Percentiles rank a stretch among this genome's conserved stretches.
Evolutionary conservation across 2,888 invertebrate genomes (phyloP).

Genomic region (Andricus quercusramuli): DNA sequence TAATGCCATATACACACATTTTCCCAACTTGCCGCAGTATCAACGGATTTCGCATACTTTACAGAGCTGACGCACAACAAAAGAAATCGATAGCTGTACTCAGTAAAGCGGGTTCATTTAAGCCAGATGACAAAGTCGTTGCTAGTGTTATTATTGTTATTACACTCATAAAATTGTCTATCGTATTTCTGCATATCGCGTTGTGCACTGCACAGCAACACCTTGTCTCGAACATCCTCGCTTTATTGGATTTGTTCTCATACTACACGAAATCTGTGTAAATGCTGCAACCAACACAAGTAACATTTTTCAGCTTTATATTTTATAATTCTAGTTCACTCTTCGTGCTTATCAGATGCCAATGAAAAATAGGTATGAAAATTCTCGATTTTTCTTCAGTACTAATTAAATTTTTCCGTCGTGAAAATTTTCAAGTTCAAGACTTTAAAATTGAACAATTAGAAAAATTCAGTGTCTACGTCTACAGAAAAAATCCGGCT

Average conservation of each 20-base stretch:
- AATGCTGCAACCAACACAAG: background rate
- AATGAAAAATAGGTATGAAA: no score
- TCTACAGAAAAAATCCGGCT: no score
- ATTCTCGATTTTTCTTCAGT: no score
- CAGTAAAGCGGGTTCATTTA: slow-evolving; percentile 25
- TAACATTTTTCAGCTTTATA: background rate
- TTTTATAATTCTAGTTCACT: no score
- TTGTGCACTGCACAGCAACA: background rate
- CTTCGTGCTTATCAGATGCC: no score
- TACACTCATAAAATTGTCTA: slow-evolving; percentile 31
- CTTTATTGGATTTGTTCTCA: background rate
- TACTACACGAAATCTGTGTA: background rate
- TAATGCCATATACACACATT: slow-evolving; percentile 2
- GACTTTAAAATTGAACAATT: no score
- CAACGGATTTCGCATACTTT: slow-evolving; percentile 29
- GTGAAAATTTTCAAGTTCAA: no score
- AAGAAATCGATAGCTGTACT: slow-evolving; percentile 25
- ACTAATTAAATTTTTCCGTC: no score
- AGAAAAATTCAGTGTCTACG: no score
- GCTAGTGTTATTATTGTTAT: slow-evolving; percentile 24
- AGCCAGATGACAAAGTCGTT: slow-evolving; percentile 14
- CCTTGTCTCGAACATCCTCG: background rate
- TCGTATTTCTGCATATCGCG: background rate
- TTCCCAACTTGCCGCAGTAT: slow-evolving; percentile 9
- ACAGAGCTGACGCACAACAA: slow-evolving; percentile 4